These are phyloP conservation scores for Actinernus sp. DNA, from an alignment of 92 coral and sea anemone species.

Conservation along the genomic window DNA sequence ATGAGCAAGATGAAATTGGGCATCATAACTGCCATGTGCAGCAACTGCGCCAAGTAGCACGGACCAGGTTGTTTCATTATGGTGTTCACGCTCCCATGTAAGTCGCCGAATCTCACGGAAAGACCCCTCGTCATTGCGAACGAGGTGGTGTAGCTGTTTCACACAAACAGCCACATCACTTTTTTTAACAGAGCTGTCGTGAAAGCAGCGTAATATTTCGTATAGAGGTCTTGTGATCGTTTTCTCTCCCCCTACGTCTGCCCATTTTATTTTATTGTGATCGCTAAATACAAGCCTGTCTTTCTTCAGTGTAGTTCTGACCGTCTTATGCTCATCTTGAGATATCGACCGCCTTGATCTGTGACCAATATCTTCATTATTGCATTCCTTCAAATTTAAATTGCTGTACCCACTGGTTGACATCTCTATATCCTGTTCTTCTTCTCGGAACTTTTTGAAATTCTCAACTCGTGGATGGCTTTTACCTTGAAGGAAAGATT, in stretches of 20 bases:
- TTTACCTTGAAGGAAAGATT: slow-evolving; percentile 55
- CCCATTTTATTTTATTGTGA: slow-evolving; percentile 71
- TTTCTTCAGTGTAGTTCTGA: slow-evolving; percentile 26
- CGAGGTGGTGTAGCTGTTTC: slow-evolving; percentile 73
- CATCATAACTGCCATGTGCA: slow-evolving; percentile 60
- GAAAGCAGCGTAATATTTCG: slow-evolving; percentile 81
- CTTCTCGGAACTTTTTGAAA: slow-evolving; percentile 51
- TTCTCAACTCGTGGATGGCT: slow-evolving; percentile 80
- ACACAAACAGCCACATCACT: slow-evolving; percentile 75
- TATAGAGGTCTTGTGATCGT: slow-evolving; percentile 63
- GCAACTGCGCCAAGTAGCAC: slow-evolving; percentile 71
- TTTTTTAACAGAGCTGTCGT: slow-evolving; percentile 65
- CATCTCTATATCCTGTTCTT: slow-evolving; percentile 79
- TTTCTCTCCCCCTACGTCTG: slow-evolving; percentile 72
- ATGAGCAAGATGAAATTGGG: slow-evolving; percentile 68
- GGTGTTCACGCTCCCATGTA: slow-evolving; percentile 61
- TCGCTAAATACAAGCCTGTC: slow-evolving; percentile 71
- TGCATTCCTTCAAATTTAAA: slow-evolving; percentile 46
- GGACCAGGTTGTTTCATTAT: slow-evolving; percentile 84
- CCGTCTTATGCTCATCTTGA: slow-evolving; percentile 7
- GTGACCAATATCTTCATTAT: slow-evolving; percentile 6
- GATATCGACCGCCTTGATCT: slow-evolving; percentile 21
- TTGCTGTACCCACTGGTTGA: slow-evolving; percentile 82
- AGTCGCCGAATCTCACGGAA: slow-evolving; percentile 44
- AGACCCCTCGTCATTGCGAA: slow-evolving; percentile 44